Conservation (phyloP, 2,113 vertebrate species). For the Indicator maculatus region DNA sequence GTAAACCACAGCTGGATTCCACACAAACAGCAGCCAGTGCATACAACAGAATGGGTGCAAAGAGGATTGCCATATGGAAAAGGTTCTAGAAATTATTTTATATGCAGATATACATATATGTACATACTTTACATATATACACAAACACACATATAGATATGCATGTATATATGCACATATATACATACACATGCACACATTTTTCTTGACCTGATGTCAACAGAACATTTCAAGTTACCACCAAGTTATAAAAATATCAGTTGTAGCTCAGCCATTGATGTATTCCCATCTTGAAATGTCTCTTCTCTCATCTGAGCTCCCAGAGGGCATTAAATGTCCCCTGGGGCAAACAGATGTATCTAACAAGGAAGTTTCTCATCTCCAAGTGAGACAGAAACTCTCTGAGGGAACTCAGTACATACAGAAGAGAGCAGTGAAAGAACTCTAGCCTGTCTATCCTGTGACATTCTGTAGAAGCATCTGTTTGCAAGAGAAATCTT, state of each 20-base stretch:
- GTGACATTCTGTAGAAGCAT: neutral
- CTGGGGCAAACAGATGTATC: neutral
- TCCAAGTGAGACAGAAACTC: neutral
- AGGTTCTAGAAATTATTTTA: neutral
- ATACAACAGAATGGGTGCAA: neutral
- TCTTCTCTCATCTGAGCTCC: neutral
- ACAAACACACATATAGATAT: too few species aligned
- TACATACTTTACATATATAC: neutral
- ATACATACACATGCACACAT: too few species aligned
- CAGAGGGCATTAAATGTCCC: neutral
- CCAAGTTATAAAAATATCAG: neutral
- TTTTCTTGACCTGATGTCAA: neutral
- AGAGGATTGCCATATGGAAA: neutral
- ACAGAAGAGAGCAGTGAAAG: neutral
- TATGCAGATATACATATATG: too few species aligned
- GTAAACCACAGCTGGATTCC: neutral
- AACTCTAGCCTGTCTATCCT: neutral
- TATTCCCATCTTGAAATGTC: neutral
- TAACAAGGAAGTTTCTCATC: neutral
- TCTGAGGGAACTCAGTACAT: neutral
- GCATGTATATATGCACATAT: too few species aligned
- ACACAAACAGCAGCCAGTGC: neutral
- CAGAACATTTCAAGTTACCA: neutral
- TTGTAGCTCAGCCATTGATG: neutral
- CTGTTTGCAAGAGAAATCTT: neutral